These are phyloP conservation scores for Calcarius lapponicus DNA, from an alignment of 2,797 vertebrate species.

Conservation along the genomic window DNA sequence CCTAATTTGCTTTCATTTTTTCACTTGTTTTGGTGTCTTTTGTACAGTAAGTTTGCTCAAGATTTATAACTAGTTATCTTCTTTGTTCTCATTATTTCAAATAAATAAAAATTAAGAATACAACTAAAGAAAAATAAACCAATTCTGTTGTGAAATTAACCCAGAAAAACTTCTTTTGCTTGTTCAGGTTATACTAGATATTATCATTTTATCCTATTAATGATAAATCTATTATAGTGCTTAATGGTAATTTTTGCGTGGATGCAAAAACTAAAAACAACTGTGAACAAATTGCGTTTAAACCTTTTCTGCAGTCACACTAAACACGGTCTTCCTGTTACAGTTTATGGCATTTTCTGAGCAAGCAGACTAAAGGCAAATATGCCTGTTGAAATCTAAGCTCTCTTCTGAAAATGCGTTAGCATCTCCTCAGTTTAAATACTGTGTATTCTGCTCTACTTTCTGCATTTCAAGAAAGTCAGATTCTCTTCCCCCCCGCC, in stretches of 20 bases:
- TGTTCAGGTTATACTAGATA: not conserved
- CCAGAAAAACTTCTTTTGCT: constrained; percentile 10
- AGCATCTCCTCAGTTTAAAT: constrained; percentile 53
- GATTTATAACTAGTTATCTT: constrained; percentile 2
- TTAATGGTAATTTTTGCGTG: not conserved
- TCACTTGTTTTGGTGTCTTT: constrained; percentile 40
- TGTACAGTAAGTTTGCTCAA: constrained; percentile 17
- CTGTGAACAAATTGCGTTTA: not conserved
- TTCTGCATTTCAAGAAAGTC: constrained; percentile 65
- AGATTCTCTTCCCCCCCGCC: constrained; percentile 23
- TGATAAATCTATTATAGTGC: not conserved
- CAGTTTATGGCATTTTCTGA: not conserved
- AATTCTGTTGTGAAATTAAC: constrained; percentile 40
- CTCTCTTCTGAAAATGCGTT: not conserved
- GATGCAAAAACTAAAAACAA: not conserved
- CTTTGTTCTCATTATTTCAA: constrained; percentile 7
- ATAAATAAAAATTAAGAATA: not conserved
- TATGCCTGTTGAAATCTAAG: constrained; percentile 3
- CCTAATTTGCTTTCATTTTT: constrained; percentile 54
- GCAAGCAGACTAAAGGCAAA: not conserved
- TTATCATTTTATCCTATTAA: constrained; percentile 26
- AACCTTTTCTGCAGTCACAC: not conserved
- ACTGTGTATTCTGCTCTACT: constrained; percentile 56
- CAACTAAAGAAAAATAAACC: not conserved
- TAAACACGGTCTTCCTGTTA: not conserved